phyloP scores from a whole-genome alignment of 2,113 vertebrate species.

The Amazona vittata region DNA sequence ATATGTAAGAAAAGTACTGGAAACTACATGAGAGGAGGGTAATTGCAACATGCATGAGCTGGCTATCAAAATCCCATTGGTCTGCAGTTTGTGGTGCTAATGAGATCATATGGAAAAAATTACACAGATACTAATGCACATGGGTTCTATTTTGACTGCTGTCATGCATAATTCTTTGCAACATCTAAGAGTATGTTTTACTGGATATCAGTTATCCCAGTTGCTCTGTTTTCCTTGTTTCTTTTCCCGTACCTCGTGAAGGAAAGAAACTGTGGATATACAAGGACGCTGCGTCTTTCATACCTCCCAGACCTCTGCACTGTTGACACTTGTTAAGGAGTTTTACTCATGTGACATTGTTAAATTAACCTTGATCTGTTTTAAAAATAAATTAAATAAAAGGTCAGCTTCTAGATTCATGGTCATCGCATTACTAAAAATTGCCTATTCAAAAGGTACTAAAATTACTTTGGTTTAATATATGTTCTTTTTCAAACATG shows the following conservation, averaged over 20 bases:
- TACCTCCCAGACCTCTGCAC: neutral
- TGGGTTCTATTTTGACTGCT: neutral
- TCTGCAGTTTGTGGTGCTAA: slow-evolving; percentile 22
- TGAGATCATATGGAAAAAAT: neutral
- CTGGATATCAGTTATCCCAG: neutral
- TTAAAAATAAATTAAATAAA: neutral
- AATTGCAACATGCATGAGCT: neutral
- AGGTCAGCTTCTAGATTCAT: neutral
- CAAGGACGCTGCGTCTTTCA: neutral
- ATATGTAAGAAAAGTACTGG: neutral
- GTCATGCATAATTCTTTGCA: neutral
- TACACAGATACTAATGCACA: neutral
- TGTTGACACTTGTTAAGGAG: neutral
- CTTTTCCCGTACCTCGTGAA: neutral
- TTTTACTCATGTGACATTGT: neutral
- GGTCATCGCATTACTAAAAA: neutral
- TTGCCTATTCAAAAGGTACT: neutral
- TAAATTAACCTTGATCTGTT: neutral
- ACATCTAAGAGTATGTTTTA: neutral
- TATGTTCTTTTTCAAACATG: neutral
- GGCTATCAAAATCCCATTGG: neutral
- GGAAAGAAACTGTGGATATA: neutral
- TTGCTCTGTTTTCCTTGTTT: neutral
- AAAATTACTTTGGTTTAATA: neutral
- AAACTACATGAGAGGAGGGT: neutral